Base-by-base conservation (phyloP, 2,797 vertebrate genomes). In the Melanotaenia nigrans region DNA sequence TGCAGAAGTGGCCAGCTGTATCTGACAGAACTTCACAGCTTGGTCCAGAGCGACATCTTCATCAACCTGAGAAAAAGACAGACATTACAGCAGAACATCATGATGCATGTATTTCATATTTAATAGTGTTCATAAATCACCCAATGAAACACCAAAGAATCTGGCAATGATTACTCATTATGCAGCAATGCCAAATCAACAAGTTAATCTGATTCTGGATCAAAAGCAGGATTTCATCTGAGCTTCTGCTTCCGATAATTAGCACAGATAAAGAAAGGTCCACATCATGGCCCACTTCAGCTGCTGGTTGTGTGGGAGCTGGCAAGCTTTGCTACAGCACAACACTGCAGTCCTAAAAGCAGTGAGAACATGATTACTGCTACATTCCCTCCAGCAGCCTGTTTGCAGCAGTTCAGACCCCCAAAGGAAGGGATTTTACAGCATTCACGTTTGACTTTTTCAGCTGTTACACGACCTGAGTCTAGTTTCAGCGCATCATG, bases 21-120 rank as follows among this genome's bases (percentile, higher is more conserved):
- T 95, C 92, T 99, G 98, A 88, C 98, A 99, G 93, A 99, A 99
- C 94, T 97, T 99, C 89, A 99, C 94, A 13, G 98, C 98, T 89
- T 99, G 98, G 81, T 99, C 98, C 91, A 99, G 90, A 4, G 97
- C 97, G 13, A 95, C 96, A 61, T 96, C 98, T 92, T 99, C 98
- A 25, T 99, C 98, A 71, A 99, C 98, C 98, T 99, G 90, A 67
- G 64, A 79, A 56, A 90, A 25, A 92, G 60, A 1, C 82, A 63
- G 20, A 28, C 14, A 56, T 85, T 32, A 85, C 61, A 36, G 25
- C 20, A 55, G 28, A 71, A 51, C 12, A 40, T 38, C 9, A 14
- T 0, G 20, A 22, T 38, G 22, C 1, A 49, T 53, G 5, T 12
- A 22, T 40, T 40, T 33, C 9, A 51, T 55, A 40, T 22, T 22